These are phyloP conservation scores for Dendroctonus valens DNA, from an alignment of 1,140 invertebrate species.

Conservation along the genomic window DNA sequence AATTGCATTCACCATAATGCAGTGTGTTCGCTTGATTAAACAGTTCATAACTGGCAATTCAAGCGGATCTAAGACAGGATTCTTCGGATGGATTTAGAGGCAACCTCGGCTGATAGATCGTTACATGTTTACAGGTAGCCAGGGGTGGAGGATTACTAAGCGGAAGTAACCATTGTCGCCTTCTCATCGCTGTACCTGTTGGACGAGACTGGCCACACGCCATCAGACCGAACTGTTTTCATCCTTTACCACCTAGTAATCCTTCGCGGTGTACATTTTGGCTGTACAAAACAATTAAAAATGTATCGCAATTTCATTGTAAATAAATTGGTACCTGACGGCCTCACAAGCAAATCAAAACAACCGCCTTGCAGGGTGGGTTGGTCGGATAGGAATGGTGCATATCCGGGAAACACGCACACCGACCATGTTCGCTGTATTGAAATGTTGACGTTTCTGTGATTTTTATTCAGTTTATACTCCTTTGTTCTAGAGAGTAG, in stretches of 20 bases:
- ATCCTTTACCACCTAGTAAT: constrained; percentile 10
- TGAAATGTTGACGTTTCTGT: constrained; percentile 34
- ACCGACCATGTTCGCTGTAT: constrained; percentile 23
- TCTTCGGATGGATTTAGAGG: too few relatives aligned
- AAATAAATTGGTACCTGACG: constrained; percentile 41
- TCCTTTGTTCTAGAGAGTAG: constrained; percentile 3
- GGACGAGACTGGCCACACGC: constrained; percentile 8
- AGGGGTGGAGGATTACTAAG: constrained; percentile 39
- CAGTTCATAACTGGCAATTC: too few relatives aligned
- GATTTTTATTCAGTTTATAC: constrained; percentile 36
- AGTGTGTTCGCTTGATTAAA: too few relatives aligned
- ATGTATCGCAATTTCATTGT: constrained; percentile 21
- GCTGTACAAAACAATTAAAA: constrained; percentile 21
- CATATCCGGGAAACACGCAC: constrained; percentile 17
- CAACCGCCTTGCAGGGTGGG: neutral
- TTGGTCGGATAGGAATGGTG: neutral
- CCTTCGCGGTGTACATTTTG: constrained; percentile 34
- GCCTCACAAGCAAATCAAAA: constrained; percentile 33
- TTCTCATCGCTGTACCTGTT: constrained; percentile 49
- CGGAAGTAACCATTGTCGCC: constrained; percentile 49
- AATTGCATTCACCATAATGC: too few relatives aligned
- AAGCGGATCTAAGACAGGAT: too few relatives aligned
- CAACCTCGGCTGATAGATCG: too few relatives aligned
- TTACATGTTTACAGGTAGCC: constrained; percentile 42
- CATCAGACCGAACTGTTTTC: constrained; percentile 35